Evolutionary conservation across 1,140 invertebrate species (phyloP), one percentile per base, ranked within the genome.

Genomic region (Drosophila busckii): DNA sequence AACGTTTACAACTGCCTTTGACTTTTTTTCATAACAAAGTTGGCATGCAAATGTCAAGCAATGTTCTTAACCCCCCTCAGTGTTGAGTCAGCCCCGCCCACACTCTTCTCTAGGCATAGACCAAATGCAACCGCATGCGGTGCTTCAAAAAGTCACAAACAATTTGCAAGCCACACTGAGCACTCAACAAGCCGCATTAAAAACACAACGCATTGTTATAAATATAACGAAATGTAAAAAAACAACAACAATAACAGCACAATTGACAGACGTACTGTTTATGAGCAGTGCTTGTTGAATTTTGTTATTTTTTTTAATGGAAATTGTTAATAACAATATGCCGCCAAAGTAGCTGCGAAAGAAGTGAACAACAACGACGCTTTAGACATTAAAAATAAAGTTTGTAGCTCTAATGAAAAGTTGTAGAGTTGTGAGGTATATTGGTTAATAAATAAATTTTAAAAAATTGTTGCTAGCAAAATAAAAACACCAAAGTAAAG

Each of bases 161-260:
- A 71, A 71, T 71, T 71, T 71, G 42, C 55, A 71, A 61, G 69
- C 66, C 50, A 65, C 55, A 49, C 40, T 71, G 66, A 71, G 69
- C 61, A 71, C 69, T 56, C 69, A 71, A 71, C 66, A 71, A 65
- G 61, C 66, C 66, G 69, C 67, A 71, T 70, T 71, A 53, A 71
- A n/a, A 70, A 66, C 38, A 70, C 38, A 71, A 52, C 8, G 54
- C 46, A 66, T 71, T 71, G 66, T 70, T 56, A 23, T 65, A 35
- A 38, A 45, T 53, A 55, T 34, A n/a, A n/a, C n/a, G n/a, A n/a
- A n/a, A n/a, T n/a, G n/a, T n/a, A n/a, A n/a, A n/a, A n/a, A n/a
- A n/a, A n/a, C n/a, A n/a, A n/a, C n/a, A n/a, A n/a, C n/a, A n/a
- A n/a, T n/a, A n/a, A n/a, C n/a, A n/a, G n/a, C n/a, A 17, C 42